Percentiles rank a stretch among this genome's conserved stretches.
phyloP scores from a whole-genome alignment of 1,140 invertebrate genomes.

The Caenorhabditis remanei region DNA sequence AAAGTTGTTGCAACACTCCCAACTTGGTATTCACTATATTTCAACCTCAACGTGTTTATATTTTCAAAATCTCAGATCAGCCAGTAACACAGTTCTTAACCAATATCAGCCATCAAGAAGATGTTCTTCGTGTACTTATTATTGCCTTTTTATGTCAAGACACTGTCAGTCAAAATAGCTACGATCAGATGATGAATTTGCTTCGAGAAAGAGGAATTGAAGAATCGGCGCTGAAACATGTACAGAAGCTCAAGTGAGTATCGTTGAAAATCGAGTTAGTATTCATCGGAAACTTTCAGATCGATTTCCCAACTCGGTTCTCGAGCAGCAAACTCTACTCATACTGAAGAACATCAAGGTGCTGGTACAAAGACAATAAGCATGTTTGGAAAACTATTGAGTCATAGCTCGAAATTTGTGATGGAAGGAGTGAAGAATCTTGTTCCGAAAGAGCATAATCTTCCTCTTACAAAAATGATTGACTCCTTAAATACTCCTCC shows the following conservation, averaged over 20 bases:
- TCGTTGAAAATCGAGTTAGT: background rate
- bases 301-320: conserved; percentile 86
- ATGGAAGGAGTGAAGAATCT: conserved; percentile 99
- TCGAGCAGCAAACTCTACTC: conserved; percentile 39
- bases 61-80: conserved; percentile 79
- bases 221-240: conserved; percentile 72
- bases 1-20: conserved; percentile 87
- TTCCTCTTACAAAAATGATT: conserved; percentile 90
- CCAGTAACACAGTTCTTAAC: conserved; percentile 85
- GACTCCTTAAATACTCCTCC: conserved; percentile 87
- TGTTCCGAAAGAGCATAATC: conserved; percentile 95
- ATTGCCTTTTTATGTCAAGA: conserved; percentile 91
- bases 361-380: conserved; percentile 94
- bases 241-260: conserved; percentile 64
- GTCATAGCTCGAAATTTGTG: conserved; percentile 95
- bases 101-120: conserved; percentile 83
- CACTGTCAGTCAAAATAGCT: conserved; percentile 80
- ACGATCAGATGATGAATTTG: conserved; percentile 55
- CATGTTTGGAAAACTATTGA: conserved; percentile 98
- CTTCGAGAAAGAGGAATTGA: conserved; percentile 60
- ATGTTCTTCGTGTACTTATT: conserved; percentile 93
- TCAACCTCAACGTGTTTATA: too few relatives aligned
- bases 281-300: conserved; percentile 78
- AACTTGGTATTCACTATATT: conserved; percentile 74
- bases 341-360: conserved; percentile 82